phyloP scores from a whole-genome alignment of 1,140 invertebrate genomes.

The Habropoda laboriosa region DNA sequence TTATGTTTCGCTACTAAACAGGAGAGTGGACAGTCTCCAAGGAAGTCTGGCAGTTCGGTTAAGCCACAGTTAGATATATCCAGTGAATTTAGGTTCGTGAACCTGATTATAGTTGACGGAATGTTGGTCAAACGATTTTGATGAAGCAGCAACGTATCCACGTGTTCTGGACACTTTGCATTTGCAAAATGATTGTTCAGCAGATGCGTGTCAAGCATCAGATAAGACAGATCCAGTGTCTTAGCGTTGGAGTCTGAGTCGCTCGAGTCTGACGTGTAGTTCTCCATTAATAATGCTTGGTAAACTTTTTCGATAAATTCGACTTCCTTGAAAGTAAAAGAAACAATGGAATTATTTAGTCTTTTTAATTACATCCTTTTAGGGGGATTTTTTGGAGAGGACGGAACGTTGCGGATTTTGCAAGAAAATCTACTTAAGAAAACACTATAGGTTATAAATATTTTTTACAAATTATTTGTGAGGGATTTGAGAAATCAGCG shows the following conservation, averaged over 20 bases:
- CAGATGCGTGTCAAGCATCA: conserved; percentile 83
- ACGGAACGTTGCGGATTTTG: too few species aligned
- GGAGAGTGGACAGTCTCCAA: conserved; percentile 88
- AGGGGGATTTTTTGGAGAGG: too few species aligned
- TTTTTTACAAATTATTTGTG: too few species aligned
- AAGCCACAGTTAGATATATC: conserved; percentile 95
- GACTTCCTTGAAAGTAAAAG: background rate
- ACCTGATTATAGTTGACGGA: conserved; percentile 83
- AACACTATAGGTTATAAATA: too few species aligned
- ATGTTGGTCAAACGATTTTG: conserved; percentile 86
- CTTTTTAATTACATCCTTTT: too few species aligned
- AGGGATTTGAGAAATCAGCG: too few species aligned
- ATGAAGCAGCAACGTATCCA: conserved; percentile 88
- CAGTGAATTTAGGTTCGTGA: conserved; percentile 87
- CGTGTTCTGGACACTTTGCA: conserved; percentile 83
- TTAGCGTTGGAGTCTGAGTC: conserved; percentile 87
- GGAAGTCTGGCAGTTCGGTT: conserved; percentile 88
- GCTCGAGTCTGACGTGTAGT: conserved; percentile 91
- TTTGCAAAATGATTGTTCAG: conserved; percentile 84
- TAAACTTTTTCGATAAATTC: too few species aligned
- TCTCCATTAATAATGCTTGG: conserved; percentile 82
- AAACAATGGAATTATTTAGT: background rate
- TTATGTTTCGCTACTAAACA: conserved; percentile 95
- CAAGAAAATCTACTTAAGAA: too few species aligned
- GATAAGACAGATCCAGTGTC: conserved; percentile 87